Percentiles rank a stretch among this genome's conserved stretches.
phyloP scores from a whole-genome alignment of 1,140 invertebrate species.

The Lepidurus couesii region DNA sequence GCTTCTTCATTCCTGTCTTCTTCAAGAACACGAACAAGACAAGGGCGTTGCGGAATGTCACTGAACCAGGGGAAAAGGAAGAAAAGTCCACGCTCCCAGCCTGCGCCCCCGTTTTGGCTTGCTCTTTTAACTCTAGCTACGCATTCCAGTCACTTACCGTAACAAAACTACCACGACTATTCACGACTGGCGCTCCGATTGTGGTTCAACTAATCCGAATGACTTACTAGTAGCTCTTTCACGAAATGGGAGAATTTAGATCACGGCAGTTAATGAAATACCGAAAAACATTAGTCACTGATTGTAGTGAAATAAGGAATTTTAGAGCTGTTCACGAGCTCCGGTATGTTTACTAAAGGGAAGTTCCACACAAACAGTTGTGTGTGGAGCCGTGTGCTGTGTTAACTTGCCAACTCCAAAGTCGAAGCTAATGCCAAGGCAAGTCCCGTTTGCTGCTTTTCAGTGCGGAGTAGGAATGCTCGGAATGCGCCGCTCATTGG shows the following conservation, averaged over 20 bases:
- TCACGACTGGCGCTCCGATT: neutral
- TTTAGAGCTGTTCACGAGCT: neutral
- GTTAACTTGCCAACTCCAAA: neutral
- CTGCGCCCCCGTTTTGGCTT: neutral
- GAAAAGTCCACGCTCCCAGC: constrained; percentile 5
- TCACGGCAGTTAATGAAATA: neutral
- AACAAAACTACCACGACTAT: neutral
- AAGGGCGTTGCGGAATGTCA: constrained; percentile 20
- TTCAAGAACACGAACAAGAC: neutral
- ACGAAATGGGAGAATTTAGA: too few relatives aligned
- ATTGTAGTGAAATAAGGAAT: neutral
- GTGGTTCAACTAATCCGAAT: neutral
- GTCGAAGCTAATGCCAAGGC: constrained; percentile 8
- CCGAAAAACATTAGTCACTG: neutral
- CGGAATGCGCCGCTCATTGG: constrained; percentile 16
- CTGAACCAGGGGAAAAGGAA: constrained; percentile 4
- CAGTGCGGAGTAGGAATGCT: constrained; percentile 13
- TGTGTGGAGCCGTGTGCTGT: neutral
- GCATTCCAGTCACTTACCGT: constrained; percentile 13
- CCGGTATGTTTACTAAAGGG: neutral
- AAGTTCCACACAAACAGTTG: neutral
- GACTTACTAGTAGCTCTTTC: too few relatives aligned
- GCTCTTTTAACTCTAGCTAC: neutral
- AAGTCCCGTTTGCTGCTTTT: constrained; percentile 10
- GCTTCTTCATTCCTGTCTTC: neutral